Base-by-base conservation (phyloP, 1,140 invertebrate species). In the Drosophila carrolli region DNA sequence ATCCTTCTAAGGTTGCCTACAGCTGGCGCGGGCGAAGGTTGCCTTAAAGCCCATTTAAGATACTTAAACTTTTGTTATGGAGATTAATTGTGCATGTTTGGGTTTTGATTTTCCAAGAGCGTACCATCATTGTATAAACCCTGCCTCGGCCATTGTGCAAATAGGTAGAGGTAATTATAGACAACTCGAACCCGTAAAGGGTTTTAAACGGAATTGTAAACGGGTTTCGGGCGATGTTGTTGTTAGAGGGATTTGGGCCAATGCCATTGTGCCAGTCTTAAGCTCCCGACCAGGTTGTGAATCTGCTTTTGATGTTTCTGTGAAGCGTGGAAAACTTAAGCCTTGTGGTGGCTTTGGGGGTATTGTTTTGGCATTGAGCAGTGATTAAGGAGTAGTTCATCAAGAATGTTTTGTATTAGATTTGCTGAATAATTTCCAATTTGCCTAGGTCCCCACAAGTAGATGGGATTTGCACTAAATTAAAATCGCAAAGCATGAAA, bases 11-110 rank as follows among this genome's bases (percentile, higher is more conserved):
- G 74, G 68, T 46, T 51, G 59, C 53, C 55, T 43, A 81, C 77
- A 81, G 58, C 72, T 60, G 61, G 44, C 29, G 16, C 6, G 40
- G 13, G 32, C 23, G 29, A 38, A 47, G 41, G 56, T 40, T 71
- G 62, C 54, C 78, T 76, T 74, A 88, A 86, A 86, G 83, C 83
- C 73, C 67, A 79, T 88, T 86, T 86, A 86, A 86, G 83, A 78
- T 66, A 83, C 83, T 88, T 86, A 88, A 77, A 82, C 81, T 78
- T 78, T 77, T 88, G 75, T 86, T 86, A 73, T 79, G 71, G 71
- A 73, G 83, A 88, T 86, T 86, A 86, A 86, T 88, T 66, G 50
- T 79, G 70, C 83, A 79, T 60, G 60, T 73, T 77, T 73, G 54
- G 65, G 48, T 43, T 70, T 66, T 70, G 62, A 83, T 66, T 78